These are phyloP conservation scores for Philopedon plagiatum DNA, from an alignment of 2,888 invertebrate genomes.

Conservation along the genomic window DNA sequence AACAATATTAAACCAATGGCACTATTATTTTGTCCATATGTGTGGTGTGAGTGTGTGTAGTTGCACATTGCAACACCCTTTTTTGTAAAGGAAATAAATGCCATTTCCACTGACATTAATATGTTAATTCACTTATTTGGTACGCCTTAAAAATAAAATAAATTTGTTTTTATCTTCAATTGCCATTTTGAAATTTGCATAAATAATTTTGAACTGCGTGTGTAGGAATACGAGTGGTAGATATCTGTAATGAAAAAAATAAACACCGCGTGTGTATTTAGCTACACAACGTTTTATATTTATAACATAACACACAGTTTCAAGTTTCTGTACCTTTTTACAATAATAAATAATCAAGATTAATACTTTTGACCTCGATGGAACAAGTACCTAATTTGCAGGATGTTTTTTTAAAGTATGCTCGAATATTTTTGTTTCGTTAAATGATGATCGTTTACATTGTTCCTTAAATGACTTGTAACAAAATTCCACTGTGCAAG, in stretches of 20 bases:
- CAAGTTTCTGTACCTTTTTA: slow-evolving; percentile 26
- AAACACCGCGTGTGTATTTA: slow-evolving; percentile 21
- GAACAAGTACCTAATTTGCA: slow-evolving; percentile 25
- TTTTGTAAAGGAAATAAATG: not conserved
- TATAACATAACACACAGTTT: too few species aligned
- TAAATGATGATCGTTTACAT: not conserved
- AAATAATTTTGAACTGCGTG: slow-evolving; percentile 13
- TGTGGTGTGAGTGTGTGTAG: too few species aligned
- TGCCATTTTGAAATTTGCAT: slow-evolving; percentile 21
- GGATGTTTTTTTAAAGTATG: not conserved
- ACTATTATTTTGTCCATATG: too few species aligned
- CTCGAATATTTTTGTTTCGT: not conserved
- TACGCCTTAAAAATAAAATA: slow-evolving; percentile 28
- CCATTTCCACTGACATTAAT: not conserved
- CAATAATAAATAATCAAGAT: slow-evolving; percentile 31
- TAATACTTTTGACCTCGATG: slow-evolving; percentile 37
- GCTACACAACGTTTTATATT: slow-evolving; percentile 16
- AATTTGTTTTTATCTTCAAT: slow-evolving; percentile 15
- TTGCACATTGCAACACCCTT: not conserved
- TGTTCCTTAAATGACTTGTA: too few species aligned
- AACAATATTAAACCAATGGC: too few species aligned
- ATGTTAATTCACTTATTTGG: slow-evolving; percentile 14
- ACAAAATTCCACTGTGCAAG: too few species aligned
- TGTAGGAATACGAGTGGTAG: slow-evolving; percentile 16
- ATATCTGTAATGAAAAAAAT: slow-evolving; percentile 9